Evolutionary conservation across 2,797 vertebrate species (phyloP).

Genomic region (Sebastes goodei): DNA sequence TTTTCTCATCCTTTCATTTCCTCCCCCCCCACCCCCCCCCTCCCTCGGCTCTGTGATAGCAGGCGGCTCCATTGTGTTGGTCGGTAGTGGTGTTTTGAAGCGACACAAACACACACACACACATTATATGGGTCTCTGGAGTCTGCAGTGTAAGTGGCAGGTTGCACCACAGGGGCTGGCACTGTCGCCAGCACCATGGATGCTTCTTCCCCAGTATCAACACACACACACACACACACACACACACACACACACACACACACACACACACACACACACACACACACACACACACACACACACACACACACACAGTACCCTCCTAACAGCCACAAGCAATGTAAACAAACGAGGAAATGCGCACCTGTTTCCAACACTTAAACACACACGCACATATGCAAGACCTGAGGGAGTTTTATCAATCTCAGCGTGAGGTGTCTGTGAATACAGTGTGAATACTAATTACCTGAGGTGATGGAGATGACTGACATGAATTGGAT

Average conservation of each 20-base stretch:
- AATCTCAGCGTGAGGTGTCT: slow-evolving; percentile 32
- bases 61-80: background rate
- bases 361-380: slow-evolving; percentile 47
- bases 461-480: slow-evolving; percentile 41
- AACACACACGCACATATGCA: slow-evolving; percentile 18
- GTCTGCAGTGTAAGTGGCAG: slow-evolving; percentile 32
- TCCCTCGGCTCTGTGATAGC: background rate
- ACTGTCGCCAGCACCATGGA: slow-evolving; percentile 7
- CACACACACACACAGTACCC: background rate
- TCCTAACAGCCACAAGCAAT: slow-evolving; percentile 27
- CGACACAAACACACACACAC: background rate
- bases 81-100: slow-evolving; percentile 3
- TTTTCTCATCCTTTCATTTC: slow-evolving; percentile 16
- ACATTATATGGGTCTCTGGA: slow-evolving; percentile 26
- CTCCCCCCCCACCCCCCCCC: background rate
- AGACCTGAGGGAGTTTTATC: slow-evolving; percentile 48
- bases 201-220: slow-evolving; percentile 9
- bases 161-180: slow-evolving; percentile 21
- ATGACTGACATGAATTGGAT: slow-evolving; percentile 32
- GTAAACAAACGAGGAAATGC: slow-evolving; percentile 47
- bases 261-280: too few species aligned
- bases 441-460: slow-evolving; percentile 56
- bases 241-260: slow-evolving; percentile 2
- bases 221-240: background rate
- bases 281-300: background rate